Evolutionary conservation across 2,113 vertebrate species (phyloP).

Genomic region (Addax nasomaculatus): DNA sequence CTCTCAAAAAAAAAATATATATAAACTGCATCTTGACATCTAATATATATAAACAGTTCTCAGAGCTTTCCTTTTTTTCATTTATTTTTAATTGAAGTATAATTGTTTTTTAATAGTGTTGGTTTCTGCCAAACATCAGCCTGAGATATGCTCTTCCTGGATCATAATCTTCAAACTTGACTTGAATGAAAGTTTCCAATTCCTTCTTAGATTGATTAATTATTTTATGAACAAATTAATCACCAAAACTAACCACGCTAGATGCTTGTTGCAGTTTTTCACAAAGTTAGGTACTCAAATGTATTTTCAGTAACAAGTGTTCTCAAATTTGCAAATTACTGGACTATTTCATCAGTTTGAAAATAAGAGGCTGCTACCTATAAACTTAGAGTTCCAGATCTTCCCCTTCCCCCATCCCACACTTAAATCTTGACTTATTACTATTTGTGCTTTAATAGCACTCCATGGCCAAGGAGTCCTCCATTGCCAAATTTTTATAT

Average conservation of each 20-base stretch:
- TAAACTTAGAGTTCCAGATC: background rate
- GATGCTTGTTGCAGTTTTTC: background rate
- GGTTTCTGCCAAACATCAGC: background rate
- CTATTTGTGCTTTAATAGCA: background rate
- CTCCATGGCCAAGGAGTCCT: background rate
- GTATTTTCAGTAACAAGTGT: background rate
- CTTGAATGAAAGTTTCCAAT: background rate
- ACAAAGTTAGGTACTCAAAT: background rate
- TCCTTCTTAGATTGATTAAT: background rate
- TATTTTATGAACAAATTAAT: background rate
- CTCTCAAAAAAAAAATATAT: background rate
- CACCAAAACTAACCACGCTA: background rate
- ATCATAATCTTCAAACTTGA: background rate
- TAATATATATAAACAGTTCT: background rate
- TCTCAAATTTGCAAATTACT: background rate
- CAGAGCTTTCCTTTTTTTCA: background rate
- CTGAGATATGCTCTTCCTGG: background rate
- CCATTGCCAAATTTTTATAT: background rate
- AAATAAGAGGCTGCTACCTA: background rate
- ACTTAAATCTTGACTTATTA: background rate
- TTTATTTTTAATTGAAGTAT: background rate
- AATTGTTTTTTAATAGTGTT: background rate
- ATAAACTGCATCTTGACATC: background rate
- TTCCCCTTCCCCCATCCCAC: accelerated
- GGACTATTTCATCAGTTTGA: background rate